phyloP scores from a whole-genome alignment of 2,113 vertebrate species.

The Climacteris rufus region DNA sequence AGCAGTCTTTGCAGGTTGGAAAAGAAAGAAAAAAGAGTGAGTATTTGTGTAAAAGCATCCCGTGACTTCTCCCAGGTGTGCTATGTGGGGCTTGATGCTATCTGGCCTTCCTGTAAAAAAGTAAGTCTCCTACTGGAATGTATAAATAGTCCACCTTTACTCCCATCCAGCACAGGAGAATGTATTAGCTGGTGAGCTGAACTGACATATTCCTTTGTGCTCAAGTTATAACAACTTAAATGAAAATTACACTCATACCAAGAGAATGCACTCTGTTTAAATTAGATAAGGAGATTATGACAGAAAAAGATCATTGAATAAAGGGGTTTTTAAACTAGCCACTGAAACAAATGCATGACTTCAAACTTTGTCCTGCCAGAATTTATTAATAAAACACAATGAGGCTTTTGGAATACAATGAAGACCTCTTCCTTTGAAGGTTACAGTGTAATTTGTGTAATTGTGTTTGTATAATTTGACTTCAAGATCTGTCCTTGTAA shows the following conservation, averaged over 20 bases:
- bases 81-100: background rate
- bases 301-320: conserved; percentile 32
- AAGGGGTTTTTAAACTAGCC: conserved; percentile 11
- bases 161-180: background rate
- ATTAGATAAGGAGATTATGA: conserved; percentile 40
- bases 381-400: conserved; percentile 25
- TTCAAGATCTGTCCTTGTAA: conserved; percentile 24
- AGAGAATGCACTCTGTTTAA: conserved; percentile 11
- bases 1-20: background rate
- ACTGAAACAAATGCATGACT: conserved; percentile 26
- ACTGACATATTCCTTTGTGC: background rate
- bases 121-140: background rate
- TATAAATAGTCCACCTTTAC: background rate
- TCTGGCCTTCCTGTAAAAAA: background rate
- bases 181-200: background rate
- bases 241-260: conserved; percentile 19
- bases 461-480: conserved; percentile 45
- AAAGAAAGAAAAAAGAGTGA: background rate
- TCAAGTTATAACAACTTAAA: conserved; percentile 14
- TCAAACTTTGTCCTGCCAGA: conserved; percentile 37
- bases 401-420: conserved; percentile 20
- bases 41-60: background rate
- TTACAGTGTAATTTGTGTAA: conserved; percentile 53
- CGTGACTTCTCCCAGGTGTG: background rate
- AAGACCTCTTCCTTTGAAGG: conserved; percentile 37